A percentile compares a stretch with the other conserved stretches of the same genome.
Conservation (phyloP, 2,797 vertebrate genomes). For the Ciconia nigra region DNA sequence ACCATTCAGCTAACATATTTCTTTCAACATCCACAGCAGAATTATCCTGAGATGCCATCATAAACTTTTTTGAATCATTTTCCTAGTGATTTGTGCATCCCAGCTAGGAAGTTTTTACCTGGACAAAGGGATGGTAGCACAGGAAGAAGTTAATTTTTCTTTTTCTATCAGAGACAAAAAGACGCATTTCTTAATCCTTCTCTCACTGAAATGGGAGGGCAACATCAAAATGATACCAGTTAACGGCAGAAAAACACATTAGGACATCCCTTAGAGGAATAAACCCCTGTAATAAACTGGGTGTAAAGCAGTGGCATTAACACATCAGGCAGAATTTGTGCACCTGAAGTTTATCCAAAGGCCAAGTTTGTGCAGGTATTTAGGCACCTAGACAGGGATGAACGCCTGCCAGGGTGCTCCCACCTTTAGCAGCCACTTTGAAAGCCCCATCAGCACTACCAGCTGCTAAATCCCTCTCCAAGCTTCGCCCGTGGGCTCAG, state of each 20-base stretch:
- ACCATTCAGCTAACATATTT: constrained; percentile 7
- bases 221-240: not conserved
- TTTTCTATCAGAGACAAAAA: not conserved
- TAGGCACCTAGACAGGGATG: not conserved
- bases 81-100: not conserved
- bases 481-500: not conserved
- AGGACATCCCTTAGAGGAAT: not conserved
- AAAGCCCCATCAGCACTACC: not conserved
- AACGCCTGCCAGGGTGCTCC: not conserved
- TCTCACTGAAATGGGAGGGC: not conserved
- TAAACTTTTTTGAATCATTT: constrained; percentile 23
- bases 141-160: not conserved
- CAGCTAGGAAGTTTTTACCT: not conserved
- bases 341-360: not conserved
- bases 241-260: not conserved
- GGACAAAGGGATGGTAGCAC: not conserved
- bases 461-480: not conserved
- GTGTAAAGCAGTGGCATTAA: not conserved
- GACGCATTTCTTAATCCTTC: not conserved
- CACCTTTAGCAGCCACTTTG: not conserved
- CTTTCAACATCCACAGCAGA: constrained; percentile 33
- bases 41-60: constrained; percentile 59
- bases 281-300: not conserved
- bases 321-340: not conserved
- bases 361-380: not conserved